Conservation (phyloP, 2,113 vertebrate species). For the Aphyosemion australe region DNA sequence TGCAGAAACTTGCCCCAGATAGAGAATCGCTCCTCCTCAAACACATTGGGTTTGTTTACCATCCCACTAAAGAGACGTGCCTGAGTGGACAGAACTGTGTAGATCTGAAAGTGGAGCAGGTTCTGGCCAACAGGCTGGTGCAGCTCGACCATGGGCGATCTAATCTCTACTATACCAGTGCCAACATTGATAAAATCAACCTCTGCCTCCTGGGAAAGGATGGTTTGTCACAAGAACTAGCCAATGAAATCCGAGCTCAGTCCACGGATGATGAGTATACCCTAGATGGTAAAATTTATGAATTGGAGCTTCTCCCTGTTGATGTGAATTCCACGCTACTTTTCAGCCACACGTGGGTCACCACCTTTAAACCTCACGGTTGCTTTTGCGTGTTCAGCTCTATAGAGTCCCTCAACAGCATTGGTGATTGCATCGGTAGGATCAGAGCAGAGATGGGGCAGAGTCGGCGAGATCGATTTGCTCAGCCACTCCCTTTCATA, state of each 20-base stretch:
- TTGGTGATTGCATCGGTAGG: conserved; percentile 94
- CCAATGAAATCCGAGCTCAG: conserved; percentile 96
- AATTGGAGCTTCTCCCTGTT: conserved; percentile 91
- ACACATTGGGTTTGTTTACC: conserved; percentile 99
- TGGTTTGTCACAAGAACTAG: conserved; percentile 93
- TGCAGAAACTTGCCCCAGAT: conserved; percentile 98
- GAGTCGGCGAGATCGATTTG: conserved; percentile 89
- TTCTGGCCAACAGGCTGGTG: conserved; percentile 91
- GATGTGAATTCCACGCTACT: conserved; percentile 93
- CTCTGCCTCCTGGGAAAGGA: conserved; percentile 96
- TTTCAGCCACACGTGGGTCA: conserved; percentile 90
- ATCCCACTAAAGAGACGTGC: conserved; percentile 98
- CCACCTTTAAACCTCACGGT: conserved; percentile 94
- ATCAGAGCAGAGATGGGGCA: conserved; percentile 92
- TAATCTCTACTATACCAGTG: conserved; percentile 92
- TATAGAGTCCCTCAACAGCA: conserved; percentile 94
- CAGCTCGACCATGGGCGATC: conserved; percentile 91
- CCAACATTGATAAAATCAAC: conserved; percentile 95
- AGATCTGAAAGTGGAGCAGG: conserved; percentile 95
- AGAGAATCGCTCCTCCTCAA: conserved; percentile 97
- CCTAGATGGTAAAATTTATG: conserved; percentile 98
- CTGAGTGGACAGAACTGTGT: conserved; percentile 94
- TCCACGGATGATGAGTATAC: conserved; percentile 98
- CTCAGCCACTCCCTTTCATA: conserved; percentile 91
- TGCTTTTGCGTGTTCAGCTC: conserved; percentile 98